Base-by-base conservation (phyloP, 2,888 invertebrate genomes). In the Lasioglossum vierecki region DNA sequence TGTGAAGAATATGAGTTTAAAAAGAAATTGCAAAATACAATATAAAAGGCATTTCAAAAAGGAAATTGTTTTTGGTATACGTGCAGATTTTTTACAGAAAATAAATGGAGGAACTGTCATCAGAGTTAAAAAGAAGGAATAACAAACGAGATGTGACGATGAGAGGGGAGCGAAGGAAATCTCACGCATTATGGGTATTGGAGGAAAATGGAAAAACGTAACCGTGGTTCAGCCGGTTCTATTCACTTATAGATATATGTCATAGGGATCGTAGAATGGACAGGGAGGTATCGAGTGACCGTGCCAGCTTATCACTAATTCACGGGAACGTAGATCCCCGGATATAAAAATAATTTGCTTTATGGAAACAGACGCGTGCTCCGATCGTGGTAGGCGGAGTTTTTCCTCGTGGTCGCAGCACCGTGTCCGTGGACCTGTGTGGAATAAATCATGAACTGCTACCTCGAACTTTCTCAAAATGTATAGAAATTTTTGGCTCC, bases 301-400 rank as follows among this genome's bases (percentile, higher is more conserved):
- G 83, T 83, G 83, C 89, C 87, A 84, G 90, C 92, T 94, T 93
- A 94, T 94, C 93, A 94, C 91, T 94, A 93, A 94, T 94, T 94
- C 93, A 94, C 88, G 88, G 82, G 89, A 90, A 90, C 92, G 91
- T 90, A 91, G 91, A 93, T 93, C 93, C 90, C 89, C 86, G 94
- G 94, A 94, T 94, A 94, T 94, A 94, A 94, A 94, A 94, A 94
- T 94, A 94, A 94, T 94, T 94, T 93, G 93, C 91, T 94, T 93
- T 94, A 93, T 93, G 94, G 93, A 93, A 94, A 94, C 93, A 93
- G 93, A 94, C 93, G 93, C 91, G 93, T 92, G 93, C 91, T 89
- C 30, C 84, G 85, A 83, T 77, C 79, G 84, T 85, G 39, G 79
- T 66, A 74, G 83, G 80, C 70, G 88, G 80, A 83, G 82, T 80